Percentiles rank a stretch among this genome's conserved stretches.
phyloP scores from a whole-genome alignment of 2,888 invertebrate species.

The Eledona agricola region DNA sequence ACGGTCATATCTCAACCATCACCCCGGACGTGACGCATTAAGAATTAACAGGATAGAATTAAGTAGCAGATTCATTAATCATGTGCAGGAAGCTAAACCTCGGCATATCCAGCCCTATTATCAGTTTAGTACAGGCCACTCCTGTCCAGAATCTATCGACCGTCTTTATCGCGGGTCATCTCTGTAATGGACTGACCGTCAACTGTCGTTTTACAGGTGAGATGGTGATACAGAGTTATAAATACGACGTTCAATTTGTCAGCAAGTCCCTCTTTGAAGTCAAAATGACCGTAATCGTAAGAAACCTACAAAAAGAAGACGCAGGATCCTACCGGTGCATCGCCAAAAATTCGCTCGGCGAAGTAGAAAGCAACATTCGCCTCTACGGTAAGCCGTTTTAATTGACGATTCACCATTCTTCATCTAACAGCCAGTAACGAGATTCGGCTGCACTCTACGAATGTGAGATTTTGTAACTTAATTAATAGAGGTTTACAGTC shows the following conservation, averaged over 20 bases:
- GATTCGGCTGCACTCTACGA: conserved; percentile 10
- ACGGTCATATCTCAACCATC: conserved; percentile 47
- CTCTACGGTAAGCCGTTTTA: conserved; percentile 76
- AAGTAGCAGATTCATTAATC: conserved; percentile 60
- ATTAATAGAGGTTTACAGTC: conserved; percentile 32
- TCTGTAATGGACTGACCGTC: conserved; percentile 44
- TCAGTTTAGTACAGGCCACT: conserved; percentile 56
- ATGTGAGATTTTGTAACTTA: conserved; percentile 29
- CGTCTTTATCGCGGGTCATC: conserved; percentile 46
- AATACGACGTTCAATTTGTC: conserved; percentile 79
- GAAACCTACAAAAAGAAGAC: conserved; percentile 76
- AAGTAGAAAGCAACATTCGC: conserved; percentile 86
- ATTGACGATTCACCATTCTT: conserved; percentile 22
- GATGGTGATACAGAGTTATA: conserved; percentile 84
- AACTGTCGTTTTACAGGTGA: conserved; percentile 68
- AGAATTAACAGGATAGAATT: conserved; percentile 60
- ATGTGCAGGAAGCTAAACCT: conserved; percentile 55
- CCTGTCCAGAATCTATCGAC: conserved; percentile 50
- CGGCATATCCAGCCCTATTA: conserved; percentile 52
- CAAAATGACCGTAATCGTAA: conserved; percentile 81
- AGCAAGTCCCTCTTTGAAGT: conserved; percentile 81
- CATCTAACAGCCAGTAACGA: conserved; percentile 11
- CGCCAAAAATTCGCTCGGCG: conserved; percentile 87
- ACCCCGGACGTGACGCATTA: conserved; percentile 58
- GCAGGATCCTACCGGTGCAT: conserved; percentile 86